Evolutionary conservation across 2,797 vertebrate species (phyloP), one percentile per base, ranked within the genome.

Genomic region (Merluccius polli): DNA sequence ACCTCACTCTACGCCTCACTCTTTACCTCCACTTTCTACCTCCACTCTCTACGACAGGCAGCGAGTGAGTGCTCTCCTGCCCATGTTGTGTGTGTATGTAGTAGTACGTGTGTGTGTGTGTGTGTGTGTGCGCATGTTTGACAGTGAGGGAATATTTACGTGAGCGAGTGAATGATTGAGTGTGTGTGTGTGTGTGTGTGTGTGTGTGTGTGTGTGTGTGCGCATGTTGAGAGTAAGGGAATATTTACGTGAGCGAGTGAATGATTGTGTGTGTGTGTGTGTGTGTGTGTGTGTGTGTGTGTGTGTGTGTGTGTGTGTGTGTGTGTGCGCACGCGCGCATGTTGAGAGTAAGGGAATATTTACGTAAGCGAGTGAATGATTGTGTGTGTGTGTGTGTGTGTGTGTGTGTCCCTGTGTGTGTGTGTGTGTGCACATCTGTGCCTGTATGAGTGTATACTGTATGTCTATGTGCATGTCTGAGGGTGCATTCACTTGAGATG

Each of bases 131-230:
- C 33, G 33, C 33, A 35, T 35, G 33, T 35, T 3, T 35, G 33
- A 41, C 33, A 21, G 18, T 12, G 36, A 27, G 33, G 2, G 18
- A 12, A 24, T 44, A 9, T 75, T 31, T 52, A 24, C 30, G 71
- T 30, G 71, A 73, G 63, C 75, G 52, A 27, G 32, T 32, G 74
- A 29, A 18, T 74, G 71, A 70, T 52, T 78, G 78, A n/a, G n/a
- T 73, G 68, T 24, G 78, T 76, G 59, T 65, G 59, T 27, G n/a
- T 65, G n/a, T 27, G n/a, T 65, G 21, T 65, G 44, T 52, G 29
- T n/a, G 67, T 10, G 13, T 70, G 31, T 10, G 16, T 32, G 69
- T 21, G 18, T 21, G 8, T 16, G 16, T 48, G 41, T 48, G 41
- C 16, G 18, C 18, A 9, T 36, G 36, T 36, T n/a, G n/a, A n/a